Base-by-base conservation (phyloP, 2,888 invertebrate genomes). In the Stenolophus ochropezus region DNA sequence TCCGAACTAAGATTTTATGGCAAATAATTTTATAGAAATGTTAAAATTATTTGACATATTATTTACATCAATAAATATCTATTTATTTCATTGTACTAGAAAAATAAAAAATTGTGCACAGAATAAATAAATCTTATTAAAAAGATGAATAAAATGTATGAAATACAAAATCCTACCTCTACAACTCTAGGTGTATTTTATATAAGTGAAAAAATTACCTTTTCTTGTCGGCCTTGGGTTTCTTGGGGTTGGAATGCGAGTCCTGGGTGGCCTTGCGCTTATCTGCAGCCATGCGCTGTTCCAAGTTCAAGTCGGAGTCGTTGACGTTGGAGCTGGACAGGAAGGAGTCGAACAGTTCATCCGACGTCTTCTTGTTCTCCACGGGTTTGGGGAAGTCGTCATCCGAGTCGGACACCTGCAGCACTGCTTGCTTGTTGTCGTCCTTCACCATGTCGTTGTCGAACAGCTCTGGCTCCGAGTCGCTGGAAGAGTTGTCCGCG, bases 381-480 rank as follows among this genome's bases (percentile, higher is more conserved):
- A 76, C 73, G n/a, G 16, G 56, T 16, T 71, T 49, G 25, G 81
- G 65, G 53, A 74, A 77, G 11, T 81, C 83, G 8, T 42, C 79
- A 4, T 84, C 85, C 0, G 75, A 74, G 51, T 84, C 83, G 0
- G 83, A 83, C 14, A 42, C 14, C 11, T 77, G 81, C 69, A 86
- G 20, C 1, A 33, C 73, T 2, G 49, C 6, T 49, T 21, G 16
- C 85, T 83, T 86, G 87, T 77, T 81, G 84, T 6, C 83, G 87
- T 88, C 83, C 87, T 88, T 1, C 87, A 74, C 33, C n/a, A 58
- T 27, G 61, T 82, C 76, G 51, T 82, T 81, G 6, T 79, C 77
- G 23, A 82, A 78, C 49, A 82, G 56, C 8, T 82, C 82, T 14
- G 69, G 77, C 4, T 82, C 83, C 16, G 51, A 51, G 21, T 74